Percentiles rank a stretch among this genome's conserved stretches.
These are phyloP conservation scores for Pseudanteris insignis DNA, from an alignment of 2,888 invertebrate genomes.

Conservation along the genomic window DNA sequence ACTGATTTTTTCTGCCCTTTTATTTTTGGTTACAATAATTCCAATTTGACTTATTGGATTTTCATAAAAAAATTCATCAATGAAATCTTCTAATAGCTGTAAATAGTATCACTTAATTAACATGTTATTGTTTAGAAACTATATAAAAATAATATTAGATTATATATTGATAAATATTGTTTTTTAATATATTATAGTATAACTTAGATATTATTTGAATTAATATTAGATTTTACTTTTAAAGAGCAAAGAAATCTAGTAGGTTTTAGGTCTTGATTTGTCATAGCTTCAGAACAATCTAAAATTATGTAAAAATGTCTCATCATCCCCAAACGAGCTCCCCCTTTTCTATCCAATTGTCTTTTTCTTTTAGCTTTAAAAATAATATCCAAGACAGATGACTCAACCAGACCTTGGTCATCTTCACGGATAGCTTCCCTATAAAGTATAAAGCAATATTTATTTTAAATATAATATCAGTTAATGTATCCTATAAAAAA, in stretches of 20 bases:
- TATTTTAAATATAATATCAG: no score
- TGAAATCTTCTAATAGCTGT: conserved; percentile 89
- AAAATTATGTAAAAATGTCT: conserved; percentile 90
- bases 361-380: conserved; percentile 87
- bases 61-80: conserved; percentile 97
- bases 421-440: conserved; percentile 98
- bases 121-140: conserved; percentile 5
- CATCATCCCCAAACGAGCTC: conserved; percentile 97
- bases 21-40: conserved; percentile 88
- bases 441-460: no score
- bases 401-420: conserved; percentile 90
- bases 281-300: conserved; percentile 95
- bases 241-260: conserved; percentile 86
- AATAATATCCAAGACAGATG: conserved; percentile 90
- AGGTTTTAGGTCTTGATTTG: conserved; percentile 93
- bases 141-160: no score
- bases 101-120: no score
- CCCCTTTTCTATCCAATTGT: conserved; percentile 75
- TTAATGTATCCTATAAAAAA: no score
- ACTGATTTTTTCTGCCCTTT: conserved; percentile 90
- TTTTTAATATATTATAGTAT: neutral
- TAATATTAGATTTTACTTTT: conserved; percentile 73
- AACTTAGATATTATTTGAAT: neutral
- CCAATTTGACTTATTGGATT: conserved; percentile 99
- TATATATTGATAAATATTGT: neutral